Evolutionary conservation across 1,140 invertebrate genomes (phyloP), one percentile per base, ranked within the genome.

Genomic region (Diabrotica undecimpunctata): DNA sequence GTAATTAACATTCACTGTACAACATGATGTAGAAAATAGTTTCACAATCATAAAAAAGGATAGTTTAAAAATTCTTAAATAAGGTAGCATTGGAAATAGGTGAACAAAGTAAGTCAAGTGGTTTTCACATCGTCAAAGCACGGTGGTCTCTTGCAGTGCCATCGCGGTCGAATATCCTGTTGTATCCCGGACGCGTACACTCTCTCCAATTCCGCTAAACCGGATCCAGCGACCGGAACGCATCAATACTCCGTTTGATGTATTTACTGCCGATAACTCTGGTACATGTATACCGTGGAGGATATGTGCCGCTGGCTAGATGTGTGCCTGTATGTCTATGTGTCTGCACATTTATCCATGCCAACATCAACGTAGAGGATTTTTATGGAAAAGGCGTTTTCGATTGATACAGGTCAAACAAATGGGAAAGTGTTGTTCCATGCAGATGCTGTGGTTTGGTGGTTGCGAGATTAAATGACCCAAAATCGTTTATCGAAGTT

Each of bases 211-310:
- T 46, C n/a, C 41, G 4, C 41, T 6, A 46, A 46, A 46, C 41
- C 41, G 41, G 41, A 46, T 46, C 41, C 6, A 46, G 4, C 41
- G 41, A 46, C 41, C 41, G 41, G 41, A 46, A 46, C 41, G 41
- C 41, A 46, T 46, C 41, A 46, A 46, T 46, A 46, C 41, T 46
- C 41, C 41, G 41, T 46, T 46, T 46, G 41, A 46, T 46, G 41
- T 46, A 46, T 46, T 46, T 46, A 46, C 41, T 46, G 41, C 41
- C 41, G n/a, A 46, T 46, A 46, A 46, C 41, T 46, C 41, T 46
- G 41, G 41, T 46, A 46, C 41, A 46, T 46, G 41, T 46, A 46
- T n/a, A 46, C 8, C 41, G 41, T 46, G n/a, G 41, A 46, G 41
- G 41, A 46, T 46, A 46, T 46, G 41, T 25, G 25, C 25, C 25